Evolutionary conservation across 2,113 vertebrate species (phyloP).

Genomic region (Ursus arctos): DNA sequence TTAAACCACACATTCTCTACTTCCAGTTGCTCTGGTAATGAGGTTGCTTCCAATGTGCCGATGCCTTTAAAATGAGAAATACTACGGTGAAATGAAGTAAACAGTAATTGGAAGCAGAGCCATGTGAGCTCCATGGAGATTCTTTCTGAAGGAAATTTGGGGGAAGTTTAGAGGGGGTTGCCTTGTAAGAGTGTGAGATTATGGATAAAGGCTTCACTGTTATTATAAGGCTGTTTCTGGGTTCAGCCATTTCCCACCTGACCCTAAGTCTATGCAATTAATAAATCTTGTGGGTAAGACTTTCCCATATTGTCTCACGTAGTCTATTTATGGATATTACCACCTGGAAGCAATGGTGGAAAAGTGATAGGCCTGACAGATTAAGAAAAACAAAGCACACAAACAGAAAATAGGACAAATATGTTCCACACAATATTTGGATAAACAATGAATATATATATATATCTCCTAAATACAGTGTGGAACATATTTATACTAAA

Average conservation of each 20-base stretch:
- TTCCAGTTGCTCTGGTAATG: background rate
- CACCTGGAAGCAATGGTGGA: background rate
- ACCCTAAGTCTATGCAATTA: background rate
- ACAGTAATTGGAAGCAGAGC: background rate
- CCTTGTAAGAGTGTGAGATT: background rate
- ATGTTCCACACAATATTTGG: background rate
- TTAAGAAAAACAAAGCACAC: background rate
- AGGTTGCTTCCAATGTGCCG: background rate
- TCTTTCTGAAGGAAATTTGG: background rate
- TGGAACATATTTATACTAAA: background rate
- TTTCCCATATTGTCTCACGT: background rate
- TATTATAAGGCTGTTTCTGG: background rate
- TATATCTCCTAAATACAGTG: background rate
- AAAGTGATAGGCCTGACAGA: background rate
- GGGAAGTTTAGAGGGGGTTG: background rate
- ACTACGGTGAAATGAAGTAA: background rate
- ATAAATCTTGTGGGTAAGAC: background rate
- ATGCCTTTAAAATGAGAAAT: background rate
- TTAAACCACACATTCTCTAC: background rate
- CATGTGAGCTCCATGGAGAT: fast-evolving
- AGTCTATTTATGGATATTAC: background rate
- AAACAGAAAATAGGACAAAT: background rate
- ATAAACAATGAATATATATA: background rate
- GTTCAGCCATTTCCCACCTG: background rate
- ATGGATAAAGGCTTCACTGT: background rate